Percentiles rank a stretch among this genome's conserved stretches.
These are phyloP conservation scores for Ornithorhynchus anatinus DNA, from an alignment of 2,113 vertebrate genomes.

Conservation along the genomic window DNA sequence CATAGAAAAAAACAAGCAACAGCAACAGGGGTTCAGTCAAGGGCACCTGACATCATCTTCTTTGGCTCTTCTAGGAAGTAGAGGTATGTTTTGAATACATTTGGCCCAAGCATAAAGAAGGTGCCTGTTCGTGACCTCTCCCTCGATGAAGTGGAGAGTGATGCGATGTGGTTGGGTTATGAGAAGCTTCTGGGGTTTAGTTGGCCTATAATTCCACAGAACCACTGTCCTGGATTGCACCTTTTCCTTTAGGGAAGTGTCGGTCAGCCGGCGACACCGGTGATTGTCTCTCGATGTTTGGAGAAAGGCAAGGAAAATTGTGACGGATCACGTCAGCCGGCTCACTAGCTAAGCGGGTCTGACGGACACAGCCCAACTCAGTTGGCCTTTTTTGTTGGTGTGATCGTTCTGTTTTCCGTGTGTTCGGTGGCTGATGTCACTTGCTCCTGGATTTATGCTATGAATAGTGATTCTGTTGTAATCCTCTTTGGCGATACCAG, in stretches of 20 bases:
- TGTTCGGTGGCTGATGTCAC: constrained; percentile 36
- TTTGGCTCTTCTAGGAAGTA: neutral
- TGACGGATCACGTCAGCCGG: constrained; percentile 19
- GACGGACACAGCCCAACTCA: constrained; percentile 38
- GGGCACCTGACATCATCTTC: neutral
- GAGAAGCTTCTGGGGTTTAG: neutral
- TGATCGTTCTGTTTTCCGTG: neutral
- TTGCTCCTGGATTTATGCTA: constrained; percentile 20
- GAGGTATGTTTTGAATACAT: neutral
- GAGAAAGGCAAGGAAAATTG: constrained; percentile 47
- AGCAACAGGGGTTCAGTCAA: neutral
- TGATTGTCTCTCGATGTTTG: constrained; percentile 33
- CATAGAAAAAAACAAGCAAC: neutral
- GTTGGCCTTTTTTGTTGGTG: neutral
- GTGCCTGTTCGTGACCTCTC: neutral
- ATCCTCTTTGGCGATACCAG: neutral
- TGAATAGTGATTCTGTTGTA: constrained; percentile 25
- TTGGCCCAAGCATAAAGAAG: neutral
- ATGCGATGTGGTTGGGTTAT: no score
- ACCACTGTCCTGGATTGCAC: constrained; percentile 15
- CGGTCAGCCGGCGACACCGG: constrained; percentile 28
- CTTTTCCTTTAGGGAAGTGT: neutral
- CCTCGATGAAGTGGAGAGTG: no score
- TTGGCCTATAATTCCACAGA: constrained; percentile 39
- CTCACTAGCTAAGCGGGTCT: constrained; percentile 35